Conservation (phyloP, 92 coral and sea anemone genomes). For the Metridium senile region DNA sequence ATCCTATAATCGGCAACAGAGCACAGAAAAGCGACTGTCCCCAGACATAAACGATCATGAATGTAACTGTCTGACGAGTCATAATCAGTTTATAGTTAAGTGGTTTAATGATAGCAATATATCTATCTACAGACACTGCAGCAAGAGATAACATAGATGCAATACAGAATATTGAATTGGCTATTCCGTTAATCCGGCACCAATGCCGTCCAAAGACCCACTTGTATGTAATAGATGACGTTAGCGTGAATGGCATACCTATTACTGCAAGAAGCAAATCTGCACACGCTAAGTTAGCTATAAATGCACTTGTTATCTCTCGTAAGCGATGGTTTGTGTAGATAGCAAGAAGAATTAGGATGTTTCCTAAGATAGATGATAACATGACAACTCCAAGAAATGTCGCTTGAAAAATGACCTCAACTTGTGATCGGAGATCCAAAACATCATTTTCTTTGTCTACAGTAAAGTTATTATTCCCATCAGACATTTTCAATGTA, state of each 20-base stretch:
- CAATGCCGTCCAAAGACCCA: slow-evolving; percentile 78
- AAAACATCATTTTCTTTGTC: neutral
- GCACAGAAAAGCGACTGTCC: slow-evolving; percentile 71
- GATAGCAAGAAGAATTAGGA: slow-evolving; percentile 75
- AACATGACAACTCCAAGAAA: slow-evolving; percentile 64
- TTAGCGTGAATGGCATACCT: slow-evolving; percentile 85
- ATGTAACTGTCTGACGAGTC: slow-evolving; percentile 50
- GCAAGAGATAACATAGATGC: slow-evolving; percentile 85
- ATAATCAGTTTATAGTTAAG: slow-evolving; percentile 69
- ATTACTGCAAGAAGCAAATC: slow-evolving; percentile 74
- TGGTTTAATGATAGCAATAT: slow-evolving; percentile 82
- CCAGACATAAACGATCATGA: slow-evolving; percentile 72
- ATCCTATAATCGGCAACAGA: slow-evolving; percentile 70
- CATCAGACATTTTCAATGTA: neutral
- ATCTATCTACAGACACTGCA: slow-evolving; percentile 84
- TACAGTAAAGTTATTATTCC: neutral
- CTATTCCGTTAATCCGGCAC: slow-evolving; percentile 81
- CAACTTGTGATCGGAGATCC: slow-evolving; percentile 62
- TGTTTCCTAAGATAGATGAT: slow-evolving; percentile 76
- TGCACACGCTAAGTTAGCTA: slow-evolving; percentile 85
- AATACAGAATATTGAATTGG: slow-evolving; percentile 76
- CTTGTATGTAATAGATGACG: slow-evolving; percentile 72
- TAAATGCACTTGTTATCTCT: slow-evolving; percentile 72
- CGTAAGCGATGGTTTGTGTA: slow-evolving; percentile 63
- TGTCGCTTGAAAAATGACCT: slow-evolving; percentile 67